Conservation (phyloP, 2,888 invertebrate genomes). For the Agriotes lineatus region DNA sequence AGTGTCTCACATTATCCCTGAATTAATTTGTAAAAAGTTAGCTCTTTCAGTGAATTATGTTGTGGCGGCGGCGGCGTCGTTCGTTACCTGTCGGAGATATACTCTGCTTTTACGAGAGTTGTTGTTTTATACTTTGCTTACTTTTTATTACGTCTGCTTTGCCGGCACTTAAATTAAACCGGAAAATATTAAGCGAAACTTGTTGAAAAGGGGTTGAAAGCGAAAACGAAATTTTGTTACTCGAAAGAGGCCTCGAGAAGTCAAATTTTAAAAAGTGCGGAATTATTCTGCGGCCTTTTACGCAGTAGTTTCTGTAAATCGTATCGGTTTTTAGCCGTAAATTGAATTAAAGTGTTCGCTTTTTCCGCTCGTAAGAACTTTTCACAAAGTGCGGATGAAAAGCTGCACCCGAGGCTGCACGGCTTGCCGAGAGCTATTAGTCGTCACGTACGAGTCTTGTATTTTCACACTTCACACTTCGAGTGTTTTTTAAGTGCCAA, state of each 20-base stretch:
- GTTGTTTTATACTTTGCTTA: constrained; percentile 19
- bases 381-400: constrained; percentile 36
- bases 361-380: constrained; percentile 34
- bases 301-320: constrained; percentile 18
- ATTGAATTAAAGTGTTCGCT: constrained; percentile 34
- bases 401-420: constrained; percentile 37
- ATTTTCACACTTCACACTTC: constrained; percentile 38
- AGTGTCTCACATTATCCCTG: constrained; percentile 20
- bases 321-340: constrained; percentile 14
- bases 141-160: constrained; percentile 22
- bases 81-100: constrained; percentile 21
- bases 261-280: too few relatives aligned
- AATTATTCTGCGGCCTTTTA: neutral
- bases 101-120: constrained; percentile 18
- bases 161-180: constrained; percentile 15
- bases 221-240: neutral
- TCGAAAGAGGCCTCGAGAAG: too few relatives aligned
- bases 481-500: constrained; percentile 37
- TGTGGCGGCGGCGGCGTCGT: constrained; percentile 2
- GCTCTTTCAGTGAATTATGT: constrained; percentile 17
- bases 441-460: constrained; percentile 41
- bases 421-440: constrained; percentile 41
- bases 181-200: constrained; percentile 6
- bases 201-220: constrained; percentile 9
- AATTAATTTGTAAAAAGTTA: constrained; percentile 26